Evolutionary conservation across 2,888 invertebrate genomes (phyloP).

Genomic region (Cheiracanthium punctorium): DNA sequence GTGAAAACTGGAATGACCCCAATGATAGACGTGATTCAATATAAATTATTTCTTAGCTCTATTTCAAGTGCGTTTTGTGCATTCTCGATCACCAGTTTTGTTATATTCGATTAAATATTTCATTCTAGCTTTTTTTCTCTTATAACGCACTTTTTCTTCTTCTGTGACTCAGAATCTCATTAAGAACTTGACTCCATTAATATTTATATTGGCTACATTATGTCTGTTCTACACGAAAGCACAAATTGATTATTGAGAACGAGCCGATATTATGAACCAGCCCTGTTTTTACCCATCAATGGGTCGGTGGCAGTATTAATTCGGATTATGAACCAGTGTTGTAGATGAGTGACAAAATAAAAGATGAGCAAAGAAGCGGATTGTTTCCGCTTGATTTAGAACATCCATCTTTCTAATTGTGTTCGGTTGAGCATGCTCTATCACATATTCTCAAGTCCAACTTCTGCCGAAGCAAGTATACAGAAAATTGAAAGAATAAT

Average conservation of each 20-base stretch:
- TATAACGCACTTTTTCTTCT: no score
- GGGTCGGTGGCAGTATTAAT: no score
- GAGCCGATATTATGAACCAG: background rate
- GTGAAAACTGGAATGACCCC: no score
- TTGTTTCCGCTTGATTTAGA: background rate
- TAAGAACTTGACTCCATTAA: background rate
- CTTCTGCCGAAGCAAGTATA: conserved; percentile 42
- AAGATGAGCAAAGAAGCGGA: background rate
- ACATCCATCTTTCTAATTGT: conserved; percentile 1
- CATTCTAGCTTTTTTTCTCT: no score
- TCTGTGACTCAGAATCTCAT: no score
- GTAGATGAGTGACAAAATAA: background rate
- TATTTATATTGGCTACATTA: background rate
- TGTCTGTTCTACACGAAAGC: background rate
- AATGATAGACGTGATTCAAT: no score
- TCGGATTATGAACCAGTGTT: background rate
- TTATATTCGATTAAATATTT: no score
- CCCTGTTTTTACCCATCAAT: no score
- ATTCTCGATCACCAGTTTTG: no score
- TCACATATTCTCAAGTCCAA: conserved; percentile 16
- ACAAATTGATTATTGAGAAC: background rate
- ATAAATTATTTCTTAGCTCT: no score
- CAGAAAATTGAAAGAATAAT: conserved; percentile 45
- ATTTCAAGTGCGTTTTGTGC: no score
- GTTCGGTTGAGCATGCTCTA: conserved; percentile 24